Percentiles rank a stretch among this genome's conserved stretches.
Conservation (phyloP, 2,888 invertebrate species). For the Sinelater perroti region DNA sequence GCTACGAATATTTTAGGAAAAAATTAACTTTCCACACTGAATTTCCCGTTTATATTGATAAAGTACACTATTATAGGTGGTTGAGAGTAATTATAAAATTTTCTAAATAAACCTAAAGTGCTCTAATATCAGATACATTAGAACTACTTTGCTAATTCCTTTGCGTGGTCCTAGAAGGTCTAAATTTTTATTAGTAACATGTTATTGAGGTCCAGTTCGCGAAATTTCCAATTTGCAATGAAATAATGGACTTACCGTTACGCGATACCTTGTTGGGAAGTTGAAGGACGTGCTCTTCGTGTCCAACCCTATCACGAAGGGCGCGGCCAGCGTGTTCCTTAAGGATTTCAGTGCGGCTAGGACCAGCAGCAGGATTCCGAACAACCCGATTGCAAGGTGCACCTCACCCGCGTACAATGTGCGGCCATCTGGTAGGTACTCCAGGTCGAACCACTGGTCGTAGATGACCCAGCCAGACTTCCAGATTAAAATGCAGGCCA, state of each 20-base stretch:
- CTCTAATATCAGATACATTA: no score
- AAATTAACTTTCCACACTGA: no score
- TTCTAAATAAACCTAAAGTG: no score
- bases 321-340: conserved; percentile 66
- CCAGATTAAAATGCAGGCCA: conserved; percentile 65
- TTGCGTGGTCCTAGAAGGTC: no score
- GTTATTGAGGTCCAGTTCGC: no score
- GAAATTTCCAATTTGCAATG: no score
- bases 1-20: no score
- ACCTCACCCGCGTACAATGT: conserved; percentile 32
- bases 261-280: conserved; percentile 67
- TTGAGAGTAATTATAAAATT: no score
- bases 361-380: neutral
- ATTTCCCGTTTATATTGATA: no score
- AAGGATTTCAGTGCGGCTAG: conserved; percentile 58
- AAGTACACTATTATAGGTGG: no score
- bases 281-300: conserved; percentile 65
- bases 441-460: conserved; percentile 44
- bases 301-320: conserved; percentile 68
- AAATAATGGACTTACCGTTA: conserved; percentile 58
- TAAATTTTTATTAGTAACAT: no score
- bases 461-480: conserved; percentile 63
- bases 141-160: no score
- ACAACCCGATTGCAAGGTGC: conserved; percentile 11
- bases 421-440: conserved; percentile 17